phyloP scores from a whole-genome alignment of 2,113 vertebrate genomes.

The Talpa occidentalis region DNA sequence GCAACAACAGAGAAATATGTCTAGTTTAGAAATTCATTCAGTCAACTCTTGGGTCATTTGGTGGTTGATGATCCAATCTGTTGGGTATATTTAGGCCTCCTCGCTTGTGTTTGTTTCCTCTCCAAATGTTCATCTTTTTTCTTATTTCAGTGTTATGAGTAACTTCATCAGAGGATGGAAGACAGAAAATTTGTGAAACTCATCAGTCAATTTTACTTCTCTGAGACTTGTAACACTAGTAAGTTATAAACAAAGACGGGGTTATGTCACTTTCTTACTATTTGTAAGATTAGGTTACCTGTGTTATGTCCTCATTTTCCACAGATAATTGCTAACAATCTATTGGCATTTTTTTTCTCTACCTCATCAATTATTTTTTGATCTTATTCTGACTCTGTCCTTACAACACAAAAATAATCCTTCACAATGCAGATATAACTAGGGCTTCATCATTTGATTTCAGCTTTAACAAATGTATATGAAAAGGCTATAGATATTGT shows the following conservation, averaged over 20 bases:
- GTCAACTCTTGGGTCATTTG: constrained; percentile 37
- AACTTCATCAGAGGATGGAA: background rate
- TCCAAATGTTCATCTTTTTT: constrained; percentile 20
- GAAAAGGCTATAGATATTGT: background rate
- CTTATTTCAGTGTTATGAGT: background rate
- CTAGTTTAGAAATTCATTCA: constrained; percentile 10
- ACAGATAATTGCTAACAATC: background rate
- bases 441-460: background rate
- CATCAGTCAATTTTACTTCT: constrained; percentile 28
- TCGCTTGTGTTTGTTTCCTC: constrained; percentile 39
- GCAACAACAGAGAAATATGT: background rate
- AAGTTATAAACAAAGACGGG: constrained; percentile 19
- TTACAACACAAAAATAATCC: constrained; percentile 24
- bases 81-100: background rate
- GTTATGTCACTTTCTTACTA: constrained; percentile 4
- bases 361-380: background rate
- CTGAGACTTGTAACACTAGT: background rate
- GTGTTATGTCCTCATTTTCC: background rate
- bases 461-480: constrained; percentile 21
- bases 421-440: background rate
- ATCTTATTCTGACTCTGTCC: background rate
- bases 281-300: background rate
- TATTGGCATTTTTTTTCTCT: background rate
- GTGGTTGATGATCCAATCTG: background rate
- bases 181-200: constrained; percentile 1